Conservation (phyloP, 53 echinoderm and acorn worm species). For the Hippasteria phrygiana region DNA sequence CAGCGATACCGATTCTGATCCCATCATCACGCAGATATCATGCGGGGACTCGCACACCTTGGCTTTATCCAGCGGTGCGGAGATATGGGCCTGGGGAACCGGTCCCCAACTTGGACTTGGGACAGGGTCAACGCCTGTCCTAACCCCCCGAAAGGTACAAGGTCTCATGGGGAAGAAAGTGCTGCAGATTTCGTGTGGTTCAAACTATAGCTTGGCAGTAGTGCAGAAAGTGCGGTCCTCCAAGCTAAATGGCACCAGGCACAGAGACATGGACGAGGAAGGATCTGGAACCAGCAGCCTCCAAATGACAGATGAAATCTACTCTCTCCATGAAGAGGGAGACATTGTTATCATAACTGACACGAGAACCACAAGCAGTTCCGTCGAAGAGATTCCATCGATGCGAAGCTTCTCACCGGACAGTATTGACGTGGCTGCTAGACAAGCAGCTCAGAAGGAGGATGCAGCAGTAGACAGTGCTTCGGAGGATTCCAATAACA, state of each 20-base stretch:
- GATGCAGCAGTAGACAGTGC: slow-evolving; percentile 37
- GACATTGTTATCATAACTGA: slow-evolving; percentile 95
- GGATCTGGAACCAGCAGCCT: slow-evolving; percentile 75
- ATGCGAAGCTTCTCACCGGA: slow-evolving; percentile 86
- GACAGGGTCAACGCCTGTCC: slow-evolving; percentile 81
- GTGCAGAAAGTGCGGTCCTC: slow-evolving; percentile 81
- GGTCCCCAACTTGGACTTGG: slow-evolving; percentile 95
- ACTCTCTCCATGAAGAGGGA: slow-evolving; percentile 86
- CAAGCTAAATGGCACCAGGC: slow-evolving; percentile 72
- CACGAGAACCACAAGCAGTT: slow-evolving; percentile 71
- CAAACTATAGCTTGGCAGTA: slow-evolving; percentile 82
- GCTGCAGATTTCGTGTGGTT: slow-evolving; percentile 83
- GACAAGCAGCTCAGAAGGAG: slow-evolving; percentile 48
- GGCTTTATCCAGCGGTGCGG: slow-evolving; percentile 82
- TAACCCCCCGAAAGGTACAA: slow-evolving; percentile 83
- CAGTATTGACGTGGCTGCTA: slow-evolving; percentile 88
- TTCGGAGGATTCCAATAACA: slow-evolving; percentile 68
- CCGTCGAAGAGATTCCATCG: slow-evolving; percentile 63
- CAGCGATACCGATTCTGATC: slow-evolving; percentile 85
- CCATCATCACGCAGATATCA: slow-evolving; percentile 86
- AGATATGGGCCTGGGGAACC: slow-evolving; percentile 97
- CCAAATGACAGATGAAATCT: slow-evolving; percentile 80
- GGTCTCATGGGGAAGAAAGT: slow-evolving; percentile 90
- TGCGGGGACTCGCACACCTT: slow-evolving; percentile 95
- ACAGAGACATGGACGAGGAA: slow-evolving; percentile 85